These are phyloP conservation scores for Orthosia gracilis DNA, from an alignment of 2,888 invertebrate species.

Conservation along the genomic window DNA sequence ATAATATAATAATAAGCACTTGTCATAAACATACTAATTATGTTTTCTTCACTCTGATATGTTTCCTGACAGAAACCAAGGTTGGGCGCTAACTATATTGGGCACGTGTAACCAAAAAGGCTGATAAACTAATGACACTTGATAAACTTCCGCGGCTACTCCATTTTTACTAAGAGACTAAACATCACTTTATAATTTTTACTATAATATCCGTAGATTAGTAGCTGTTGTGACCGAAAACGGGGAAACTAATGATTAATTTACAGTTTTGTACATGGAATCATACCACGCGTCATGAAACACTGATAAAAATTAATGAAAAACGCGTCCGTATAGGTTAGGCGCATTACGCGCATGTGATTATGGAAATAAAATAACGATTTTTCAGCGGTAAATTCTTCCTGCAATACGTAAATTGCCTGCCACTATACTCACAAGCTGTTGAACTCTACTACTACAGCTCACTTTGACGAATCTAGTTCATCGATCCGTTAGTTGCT, in stretches of 20 bases:
- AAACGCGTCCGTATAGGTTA: slow-evolving; percentile 37
- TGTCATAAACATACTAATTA: background rate
- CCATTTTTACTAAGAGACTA: slow-evolving; percentile 17
- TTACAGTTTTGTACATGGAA: slow-evolving; percentile 16
- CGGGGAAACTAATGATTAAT: slow-evolving; percentile 14
- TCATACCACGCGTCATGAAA: slow-evolving; percentile 16
- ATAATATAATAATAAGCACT: too few species aligned
- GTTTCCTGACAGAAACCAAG: slow-evolving; percentile 15
- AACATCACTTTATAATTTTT: background rate
- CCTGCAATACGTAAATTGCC: slow-evolving; percentile 3
- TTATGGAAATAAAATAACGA: slow-evolving; percentile 29
- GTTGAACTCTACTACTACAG: slow-evolving; percentile 9
- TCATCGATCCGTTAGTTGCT: slow-evolving; percentile 40
- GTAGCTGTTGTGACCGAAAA: slow-evolving; percentile 12
- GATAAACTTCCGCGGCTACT: slow-evolving; percentile 31
- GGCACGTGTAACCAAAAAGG: slow-evolving; percentile 20
- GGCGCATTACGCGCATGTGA: slow-evolving; percentile 29
- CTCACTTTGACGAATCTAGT: slow-evolving; percentile 47
- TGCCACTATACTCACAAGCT: slow-evolving; percentile 8
- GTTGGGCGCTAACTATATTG: background rate
- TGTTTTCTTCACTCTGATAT: background rate
- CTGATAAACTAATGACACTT: slow-evolving; percentile 50
- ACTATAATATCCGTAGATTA: background rate
- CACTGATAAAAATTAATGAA: slow-evolving; percentile 20
- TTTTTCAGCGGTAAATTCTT: slow-evolving; percentile 3